These are phyloP conservation scores for Todus mexicanus DNA, from an alignment of 2,797 vertebrate species.

Conservation along the genomic window DNA sequence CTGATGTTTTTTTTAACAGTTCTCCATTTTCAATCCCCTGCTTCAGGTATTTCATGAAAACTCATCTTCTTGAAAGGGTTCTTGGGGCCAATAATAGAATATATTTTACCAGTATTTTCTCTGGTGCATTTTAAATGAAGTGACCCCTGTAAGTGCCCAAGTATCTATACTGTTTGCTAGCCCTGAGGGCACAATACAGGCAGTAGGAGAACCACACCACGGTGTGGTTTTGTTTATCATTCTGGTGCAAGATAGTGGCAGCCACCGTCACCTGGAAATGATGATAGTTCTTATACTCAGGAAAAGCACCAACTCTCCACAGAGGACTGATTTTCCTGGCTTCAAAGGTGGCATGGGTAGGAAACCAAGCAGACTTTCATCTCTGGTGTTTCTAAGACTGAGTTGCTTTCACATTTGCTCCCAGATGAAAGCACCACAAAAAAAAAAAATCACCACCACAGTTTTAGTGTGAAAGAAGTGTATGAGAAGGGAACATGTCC, in stretches of 20 bases:
- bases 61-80: neutral
- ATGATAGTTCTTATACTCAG: neutral
- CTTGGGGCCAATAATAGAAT: neutral
- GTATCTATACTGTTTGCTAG: neutral
- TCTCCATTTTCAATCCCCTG: neutral
- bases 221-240: neutral
- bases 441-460: too few relatives aligned
- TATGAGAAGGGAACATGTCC: neutral
- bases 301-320: neutral
- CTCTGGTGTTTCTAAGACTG: neutral
- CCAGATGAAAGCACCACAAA: neutral
- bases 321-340: neutral
- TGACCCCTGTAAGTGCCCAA: neutral
- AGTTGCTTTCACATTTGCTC: neutral
- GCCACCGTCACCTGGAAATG: neutral
- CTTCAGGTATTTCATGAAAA: neutral
- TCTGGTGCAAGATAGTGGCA: neutral
- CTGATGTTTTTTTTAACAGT: neutral
- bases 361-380: neutral
- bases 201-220: neutral
- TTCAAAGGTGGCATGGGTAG: neutral
- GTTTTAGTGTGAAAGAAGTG: neutral
- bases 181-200: neutral
- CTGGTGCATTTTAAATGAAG: neutral
- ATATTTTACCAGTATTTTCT: neutral